Percentiles rank a stretch among this genome's conserved stretches.
phyloP scores from a whole-genome alignment of 2,797 vertebrate genomes.

The Dendrocincla fuliginosa region DNA sequence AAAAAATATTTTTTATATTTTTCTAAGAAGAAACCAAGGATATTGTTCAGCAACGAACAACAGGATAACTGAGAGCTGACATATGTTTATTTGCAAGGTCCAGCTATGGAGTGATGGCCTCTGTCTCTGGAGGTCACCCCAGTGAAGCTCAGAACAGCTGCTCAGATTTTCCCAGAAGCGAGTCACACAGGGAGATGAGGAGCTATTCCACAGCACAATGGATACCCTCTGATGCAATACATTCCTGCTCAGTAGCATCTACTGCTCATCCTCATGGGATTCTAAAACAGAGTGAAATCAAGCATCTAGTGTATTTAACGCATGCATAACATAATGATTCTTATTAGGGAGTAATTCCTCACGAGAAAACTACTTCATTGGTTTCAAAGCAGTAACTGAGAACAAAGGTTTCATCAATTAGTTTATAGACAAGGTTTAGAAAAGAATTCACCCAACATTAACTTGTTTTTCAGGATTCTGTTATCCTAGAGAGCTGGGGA shows the following conservation, averaged over 20 bases:
- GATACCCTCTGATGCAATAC: not conserved
- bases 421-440: not conserved
- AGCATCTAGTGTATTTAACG: not conserved
- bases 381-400: not conserved
- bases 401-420: not conserved
- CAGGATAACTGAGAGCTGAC: not conserved
- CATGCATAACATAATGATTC: not conserved
- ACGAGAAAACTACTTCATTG: not conserved
- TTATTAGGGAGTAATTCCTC: not conserved
- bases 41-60: not conserved
- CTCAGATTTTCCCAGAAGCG: not conserved
- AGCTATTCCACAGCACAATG: not conserved
- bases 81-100: not conserved
- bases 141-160: not conserved
- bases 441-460: not conserved
- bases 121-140: not conserved
- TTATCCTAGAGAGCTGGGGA: not conserved
- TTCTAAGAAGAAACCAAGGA: not conserved
- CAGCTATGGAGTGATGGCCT: not conserved
- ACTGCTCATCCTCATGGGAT: not conserved
- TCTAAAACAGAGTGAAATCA: not conserved
- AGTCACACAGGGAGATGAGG: not conserved
- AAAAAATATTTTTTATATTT: not conserved
- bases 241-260: not conserved
- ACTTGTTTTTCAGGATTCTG: not conserved